Conservation (phyloP, 1,140 invertebrate species). For the Aphidius ervi region DNA sequence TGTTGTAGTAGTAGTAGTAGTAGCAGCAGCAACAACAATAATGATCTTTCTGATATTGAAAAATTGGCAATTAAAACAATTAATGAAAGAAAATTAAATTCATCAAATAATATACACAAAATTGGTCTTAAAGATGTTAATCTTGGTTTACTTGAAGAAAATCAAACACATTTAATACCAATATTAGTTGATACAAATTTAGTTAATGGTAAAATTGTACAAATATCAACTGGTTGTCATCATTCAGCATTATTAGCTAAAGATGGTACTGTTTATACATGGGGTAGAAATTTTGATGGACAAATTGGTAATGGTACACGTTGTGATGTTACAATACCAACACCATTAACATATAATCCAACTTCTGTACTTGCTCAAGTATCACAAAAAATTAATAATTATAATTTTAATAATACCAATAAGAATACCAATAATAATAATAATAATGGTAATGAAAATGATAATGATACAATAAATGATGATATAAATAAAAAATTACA, state of each 20-base stretch:
- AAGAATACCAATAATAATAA: constrained; percentile 14
- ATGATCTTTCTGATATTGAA: constrained; percentile 11
- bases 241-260: constrained; percentile 65
- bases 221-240: constrained; percentile 65
- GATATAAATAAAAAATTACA: constrained; percentile 28
- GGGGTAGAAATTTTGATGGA: constrained; percentile 69
- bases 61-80: constrained; percentile 20
- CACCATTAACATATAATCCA: constrained; percentile 35
- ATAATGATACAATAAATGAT: constrained; percentile 29
- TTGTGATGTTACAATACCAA: constrained; percentile 50
- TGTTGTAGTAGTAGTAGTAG: neutral
- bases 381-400: constrained; percentile 31
- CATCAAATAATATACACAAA: constrained; percentile 25
- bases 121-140: constrained; percentile 37
- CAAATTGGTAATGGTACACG: constrained; percentile 64
- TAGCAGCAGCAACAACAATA: constrained; percentile 12
- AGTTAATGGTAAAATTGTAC: constrained; percentile 56
- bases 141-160: constrained; percentile 38
- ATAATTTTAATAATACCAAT: constrained; percentile 11
- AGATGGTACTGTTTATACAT: constrained; percentile 63
- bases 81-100: constrained; percentile 20
- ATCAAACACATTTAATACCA: constrained; percentile 55
- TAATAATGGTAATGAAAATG: constrained; percentile 17
- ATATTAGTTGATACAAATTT: constrained; percentile 58
- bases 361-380: constrained; percentile 36